Conservation (phyloP, 2,113 vertebrate species). For the Silurus meridionalis region DNA sequence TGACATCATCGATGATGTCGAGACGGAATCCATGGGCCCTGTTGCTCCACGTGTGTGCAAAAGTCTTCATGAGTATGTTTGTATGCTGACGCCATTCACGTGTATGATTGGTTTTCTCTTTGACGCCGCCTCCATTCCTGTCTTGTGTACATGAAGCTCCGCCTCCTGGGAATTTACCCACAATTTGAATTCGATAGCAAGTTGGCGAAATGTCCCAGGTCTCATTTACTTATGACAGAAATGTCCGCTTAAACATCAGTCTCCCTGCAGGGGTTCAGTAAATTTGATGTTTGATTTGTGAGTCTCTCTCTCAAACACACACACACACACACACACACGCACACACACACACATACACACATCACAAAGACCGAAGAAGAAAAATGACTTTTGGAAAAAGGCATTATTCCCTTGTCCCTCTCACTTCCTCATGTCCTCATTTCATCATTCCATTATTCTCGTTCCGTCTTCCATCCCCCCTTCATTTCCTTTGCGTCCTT, state of each 20-base stretch:
- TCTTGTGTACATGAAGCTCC: background rate
- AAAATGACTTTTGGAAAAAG: background rate
- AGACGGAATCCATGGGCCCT: background rate
- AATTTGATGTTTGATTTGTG: background rate
- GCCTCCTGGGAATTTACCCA: background rate
- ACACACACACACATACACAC: background rate
- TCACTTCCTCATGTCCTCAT: background rate
- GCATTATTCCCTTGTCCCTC: background rate
- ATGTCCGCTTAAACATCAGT: background rate
- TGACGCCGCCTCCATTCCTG: background rate
- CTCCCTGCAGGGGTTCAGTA: background rate
- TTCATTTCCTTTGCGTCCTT: background rate
- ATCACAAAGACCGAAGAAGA: background rate
- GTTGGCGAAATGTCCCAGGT: background rate
- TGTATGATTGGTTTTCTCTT: background rate
- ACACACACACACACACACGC: background rate
- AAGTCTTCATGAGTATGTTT: background rate
- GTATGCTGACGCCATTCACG: background rate
- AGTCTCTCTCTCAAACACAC: background rate
- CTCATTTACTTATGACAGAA: background rate
- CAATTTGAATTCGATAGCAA: background rate
- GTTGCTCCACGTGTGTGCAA: background rate
- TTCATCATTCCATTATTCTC: conserved; percentile 2
- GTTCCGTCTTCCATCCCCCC: background rate
- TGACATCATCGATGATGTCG: background rate